phyloP scores from a whole-genome alignment of 2,113 vertebrate genomes.

The Rutilus rutilus region DNA sequence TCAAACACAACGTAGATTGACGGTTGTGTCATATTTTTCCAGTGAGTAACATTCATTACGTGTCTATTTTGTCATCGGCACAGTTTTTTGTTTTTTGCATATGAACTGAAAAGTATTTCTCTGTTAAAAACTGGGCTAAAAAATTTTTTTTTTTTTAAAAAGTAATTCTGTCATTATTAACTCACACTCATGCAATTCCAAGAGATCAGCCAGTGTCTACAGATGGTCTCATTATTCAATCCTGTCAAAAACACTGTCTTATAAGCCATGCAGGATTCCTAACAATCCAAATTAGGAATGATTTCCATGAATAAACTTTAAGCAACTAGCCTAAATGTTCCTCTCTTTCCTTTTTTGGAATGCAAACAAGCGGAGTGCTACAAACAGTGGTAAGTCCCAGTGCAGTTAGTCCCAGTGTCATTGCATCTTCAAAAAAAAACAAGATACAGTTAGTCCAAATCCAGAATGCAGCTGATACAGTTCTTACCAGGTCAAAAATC shows the following conservation, averaged over 20 bases:
- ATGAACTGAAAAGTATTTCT: not conserved
- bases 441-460: too few species aligned
- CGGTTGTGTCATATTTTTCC: not conserved
- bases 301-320: constrained; percentile 16
- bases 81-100: not conserved
- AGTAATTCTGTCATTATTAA: not conserved
- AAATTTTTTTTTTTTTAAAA: too few species aligned
- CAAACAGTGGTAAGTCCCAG: not conserved
- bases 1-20: not conserved
- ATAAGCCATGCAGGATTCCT: not conserved
- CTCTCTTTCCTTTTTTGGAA: not conserved
- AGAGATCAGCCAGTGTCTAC: constrained; percentile 26
- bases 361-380: not conserved
- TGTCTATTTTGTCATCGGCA: not conserved
- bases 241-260: constrained; percentile 25
- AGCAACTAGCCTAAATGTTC: not conserved
- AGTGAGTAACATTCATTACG: not conserved
- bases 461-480: too few species aligned
- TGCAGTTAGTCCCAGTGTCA: too few species aligned
- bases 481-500: too few species aligned
- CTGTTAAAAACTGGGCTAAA: not conserved
- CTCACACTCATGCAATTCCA: not conserved
- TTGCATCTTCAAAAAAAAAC: too few species aligned
- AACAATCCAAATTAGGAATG: constrained; percentile 38
- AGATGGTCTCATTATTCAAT: not conserved